Percentiles rank a stretch among this genome's conserved stretches.
phyloP scores from a whole-genome alignment of 2,888 invertebrate species.

The Metalampra italica region DNA sequence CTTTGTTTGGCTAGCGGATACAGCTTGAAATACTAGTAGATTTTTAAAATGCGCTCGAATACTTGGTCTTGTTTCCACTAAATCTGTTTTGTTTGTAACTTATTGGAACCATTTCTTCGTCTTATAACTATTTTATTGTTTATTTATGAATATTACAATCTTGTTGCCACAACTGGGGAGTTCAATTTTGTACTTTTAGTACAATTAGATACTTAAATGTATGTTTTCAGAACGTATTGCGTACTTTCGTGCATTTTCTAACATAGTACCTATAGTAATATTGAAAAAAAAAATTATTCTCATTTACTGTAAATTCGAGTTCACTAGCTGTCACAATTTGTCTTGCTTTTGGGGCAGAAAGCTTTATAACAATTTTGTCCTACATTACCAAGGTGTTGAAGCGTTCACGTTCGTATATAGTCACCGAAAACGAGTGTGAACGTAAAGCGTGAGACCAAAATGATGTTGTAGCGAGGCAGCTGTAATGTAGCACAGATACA shows the following conservation, averaged over 20 bases:
- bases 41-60: slow-evolving; percentile 14
- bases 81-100: neutral
- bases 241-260: no score
- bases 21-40: slow-evolving; percentile 32
- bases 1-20: slow-evolving; percentile 54
- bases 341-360: no score
- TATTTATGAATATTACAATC: neutral
- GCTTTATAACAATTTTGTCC: neutral
- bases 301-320: no score
- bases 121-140: neutral
- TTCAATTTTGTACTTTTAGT: no score
- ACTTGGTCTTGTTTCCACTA: slow-evolving; percentile 1
- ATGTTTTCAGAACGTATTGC: no score
- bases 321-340: no score
- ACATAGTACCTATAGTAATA: no score
- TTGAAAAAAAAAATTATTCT: no score
- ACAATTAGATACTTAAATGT: no score
- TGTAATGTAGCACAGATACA: slow-evolving; percentile 40
- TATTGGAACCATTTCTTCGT: neutral
- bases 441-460: slow-evolving; percentile 42
- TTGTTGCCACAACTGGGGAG: neutral
- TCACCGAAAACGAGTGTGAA: slow-evolving; percentile 35
- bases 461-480: slow-evolving; percentile 34
- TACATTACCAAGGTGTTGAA: neutral
- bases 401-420: slow-evolving; percentile 10